These are phyloP conservation scores for Rhinoptilus africanus DNA, from an alignment of 2,113 vertebrate genomes.

Conservation along the genomic window DNA sequence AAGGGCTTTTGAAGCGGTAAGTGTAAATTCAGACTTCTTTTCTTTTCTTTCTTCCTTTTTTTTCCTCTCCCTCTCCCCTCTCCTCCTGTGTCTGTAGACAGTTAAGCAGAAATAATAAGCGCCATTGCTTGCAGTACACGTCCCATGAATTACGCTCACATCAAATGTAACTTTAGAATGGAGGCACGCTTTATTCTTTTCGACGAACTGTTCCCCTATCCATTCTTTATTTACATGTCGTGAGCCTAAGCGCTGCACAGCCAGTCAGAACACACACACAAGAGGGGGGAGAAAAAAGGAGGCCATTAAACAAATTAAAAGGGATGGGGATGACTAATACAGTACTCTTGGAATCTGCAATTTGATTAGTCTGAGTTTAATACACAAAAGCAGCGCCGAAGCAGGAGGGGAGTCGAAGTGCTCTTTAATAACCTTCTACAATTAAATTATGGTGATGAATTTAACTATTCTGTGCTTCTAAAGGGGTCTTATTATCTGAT, in stretches of 20 bases:
- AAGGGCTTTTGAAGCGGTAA: slow-evolving; percentile 91
- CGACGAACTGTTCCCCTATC: slow-evolving; percentile 69
- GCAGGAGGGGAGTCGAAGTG: slow-evolving; percentile 75
- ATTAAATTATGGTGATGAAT: slow-evolving; percentile 84
- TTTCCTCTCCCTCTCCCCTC: slow-evolving; percentile 56
- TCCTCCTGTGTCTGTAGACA: slow-evolving; percentile 76
- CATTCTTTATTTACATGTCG: slow-evolving; percentile 79
- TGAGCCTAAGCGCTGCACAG: slow-evolving; percentile 70
- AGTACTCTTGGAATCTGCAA: slow-evolving; percentile 82
- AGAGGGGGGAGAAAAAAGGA: slow-evolving; percentile 59
- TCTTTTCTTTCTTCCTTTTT: slow-evolving; percentile 73
- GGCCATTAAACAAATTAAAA: slow-evolving; percentile 87
- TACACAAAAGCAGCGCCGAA: slow-evolving; percentile 78
- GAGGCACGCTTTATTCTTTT: slow-evolving; percentile 79
- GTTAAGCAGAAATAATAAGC: slow-evolving; percentile 77
- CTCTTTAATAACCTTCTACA: slow-evolving; percentile 81
- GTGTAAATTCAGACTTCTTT: slow-evolving; percentile 82
- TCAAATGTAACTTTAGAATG: slow-evolving; percentile 81
- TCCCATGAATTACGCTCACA: slow-evolving; percentile 79
- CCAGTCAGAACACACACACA: slow-evolving; percentile 66
- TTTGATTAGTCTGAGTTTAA: slow-evolving; percentile 85
- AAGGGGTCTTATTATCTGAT: slow-evolving; percentile 76
- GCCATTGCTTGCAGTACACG: slow-evolving; percentile 70
- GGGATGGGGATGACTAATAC: slow-evolving; percentile 79
- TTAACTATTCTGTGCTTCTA: slow-evolving; percentile 75